These are phyloP conservation scores for Meda fulgida DNA, from an alignment of 2,797 vertebrate species.

Conservation along the genomic window DNA sequence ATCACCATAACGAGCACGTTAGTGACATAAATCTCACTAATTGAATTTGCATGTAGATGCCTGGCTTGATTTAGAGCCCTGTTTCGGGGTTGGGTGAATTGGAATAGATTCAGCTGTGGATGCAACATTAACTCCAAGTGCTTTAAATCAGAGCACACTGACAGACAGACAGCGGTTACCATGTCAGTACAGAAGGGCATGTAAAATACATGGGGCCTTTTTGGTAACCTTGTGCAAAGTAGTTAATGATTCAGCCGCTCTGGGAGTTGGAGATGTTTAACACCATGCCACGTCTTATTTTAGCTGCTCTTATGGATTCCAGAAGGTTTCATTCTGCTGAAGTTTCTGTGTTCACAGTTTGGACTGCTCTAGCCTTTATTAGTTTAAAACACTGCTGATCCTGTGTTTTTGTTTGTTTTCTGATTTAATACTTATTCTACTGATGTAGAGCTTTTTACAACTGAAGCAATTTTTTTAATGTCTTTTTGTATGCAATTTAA, in stretches of 20 bases:
- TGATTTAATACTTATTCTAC: not conserved
- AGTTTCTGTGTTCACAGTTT: not conserved
- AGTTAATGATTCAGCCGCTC: constrained; percentile 63
- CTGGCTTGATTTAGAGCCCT: constrained; percentile 69
- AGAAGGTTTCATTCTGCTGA: constrained; percentile 1
- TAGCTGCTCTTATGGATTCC: constrained; percentile 29
- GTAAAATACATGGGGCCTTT: constrained; percentile 58
- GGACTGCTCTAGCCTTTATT: not conserved
- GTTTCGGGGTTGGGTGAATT: constrained; percentile 61
- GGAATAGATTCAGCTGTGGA: constrained; percentile 61
- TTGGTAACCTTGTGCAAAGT: constrained; percentile 56
- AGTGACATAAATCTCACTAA: constrained; percentile 69
- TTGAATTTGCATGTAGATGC: constrained; percentile 69
- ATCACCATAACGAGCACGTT: constrained; percentile 54
- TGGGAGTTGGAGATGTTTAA: constrained; percentile 61
- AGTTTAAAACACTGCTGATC: not conserved
- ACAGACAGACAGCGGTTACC: constrained; percentile 49
- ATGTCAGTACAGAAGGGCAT: constrained; percentile 26
- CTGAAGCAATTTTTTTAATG: not conserved
- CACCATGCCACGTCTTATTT: constrained; percentile 20
- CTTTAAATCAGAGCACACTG: constrained; percentile 69
- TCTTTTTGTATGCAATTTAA: too few relatives aligned
- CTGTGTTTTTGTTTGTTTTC: not conserved
- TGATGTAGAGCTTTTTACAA: not conserved
- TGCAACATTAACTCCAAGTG: constrained; percentile 69